Evolutionary conservation across 2,888 invertebrate species (phyloP), one percentile per base, ranked within the genome.

Genomic region (Meteorus colon): DNA sequence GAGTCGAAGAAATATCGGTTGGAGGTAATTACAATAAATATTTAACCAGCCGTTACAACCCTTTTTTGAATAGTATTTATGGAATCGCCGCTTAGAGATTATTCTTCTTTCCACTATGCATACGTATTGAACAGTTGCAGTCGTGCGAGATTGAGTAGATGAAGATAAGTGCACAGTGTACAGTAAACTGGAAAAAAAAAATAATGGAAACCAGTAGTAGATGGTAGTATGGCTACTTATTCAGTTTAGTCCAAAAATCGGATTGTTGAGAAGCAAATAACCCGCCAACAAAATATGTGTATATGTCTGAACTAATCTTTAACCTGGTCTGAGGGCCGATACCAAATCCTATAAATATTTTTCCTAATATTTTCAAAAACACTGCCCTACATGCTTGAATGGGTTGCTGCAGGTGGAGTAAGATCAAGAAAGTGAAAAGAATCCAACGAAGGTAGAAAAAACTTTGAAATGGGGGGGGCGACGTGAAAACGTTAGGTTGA

Each of bases 11-110:
- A 78, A 77, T 77, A 80, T 71, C 79, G 74, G 76, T 74, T 76
- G 77, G 60, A 77, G 84, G 86, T 87, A 88, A 89, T 89, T 89
- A 87, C 85, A 86, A 88, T 87, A 88, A 89, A 89, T 89, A 89
- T 89, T 89, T 89, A 84, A 81, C 86, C 89, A 88, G 89, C 89
- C 88, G 89, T 78, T 83, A 81, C 80, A 83, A 87, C 88, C 87
- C 88, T 88, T 89, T 84, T 83, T 74, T 72, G 19, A 55, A 55
- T 24, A 4, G 55, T 24, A 55, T 55, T 4, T 19, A 55, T 55
- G 19, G 8, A 55, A 55, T 55, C 24, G n/a, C n/a, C n/a, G 19
- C 55, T 55, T 62, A 45, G 8, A 27, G 8, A 41, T 16, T n/a
- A 10, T 65, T 37, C 12, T 62, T 62, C 31, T 62, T 62, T n/a